Conservation (phyloP, 1,140 invertebrate genomes). For the Planococcus citri region DNA sequence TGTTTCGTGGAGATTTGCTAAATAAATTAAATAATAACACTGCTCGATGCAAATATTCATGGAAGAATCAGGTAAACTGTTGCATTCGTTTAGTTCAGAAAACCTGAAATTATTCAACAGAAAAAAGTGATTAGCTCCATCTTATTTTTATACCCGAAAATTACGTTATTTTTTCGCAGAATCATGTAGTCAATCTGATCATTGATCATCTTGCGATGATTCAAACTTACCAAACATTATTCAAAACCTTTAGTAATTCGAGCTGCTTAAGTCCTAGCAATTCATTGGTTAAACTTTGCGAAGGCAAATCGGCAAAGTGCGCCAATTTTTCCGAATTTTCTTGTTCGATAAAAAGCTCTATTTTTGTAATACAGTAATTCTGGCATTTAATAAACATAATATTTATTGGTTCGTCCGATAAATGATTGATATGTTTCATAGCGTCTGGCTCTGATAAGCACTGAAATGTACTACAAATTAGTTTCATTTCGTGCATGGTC, state of each 20-base stretch:
- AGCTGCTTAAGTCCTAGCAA: background rate
- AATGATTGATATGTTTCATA: background rate
- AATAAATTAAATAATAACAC: background rate
- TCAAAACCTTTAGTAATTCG: background rate
- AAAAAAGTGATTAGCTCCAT: no score
- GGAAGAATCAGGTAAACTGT: background rate
- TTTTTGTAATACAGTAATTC: background rate
- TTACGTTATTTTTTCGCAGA: no score
- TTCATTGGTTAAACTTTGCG: background rate
- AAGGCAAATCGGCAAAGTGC: background rate
- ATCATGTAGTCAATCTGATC: no score
- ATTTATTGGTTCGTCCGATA: slow-evolving; percentile 5
- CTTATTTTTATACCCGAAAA: no score
- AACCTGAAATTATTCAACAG: background rate
- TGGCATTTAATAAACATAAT: background rate
- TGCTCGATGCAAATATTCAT: background rate
- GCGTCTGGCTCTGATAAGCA: background rate
- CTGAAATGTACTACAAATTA: background rate
- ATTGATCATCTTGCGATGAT: no score
- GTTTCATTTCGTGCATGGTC: no score
- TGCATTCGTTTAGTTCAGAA: background rate
- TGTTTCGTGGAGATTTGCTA: background rate
- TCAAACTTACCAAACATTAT: background rate
- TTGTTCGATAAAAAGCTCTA: background rate
- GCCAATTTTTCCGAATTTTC: background rate